Percentiles rank a stretch among this genome's conserved stretches.
Evolutionary conservation across 2,113 vertebrate species (phyloP).

Genomic region (Xenopus borealis): DNA sequence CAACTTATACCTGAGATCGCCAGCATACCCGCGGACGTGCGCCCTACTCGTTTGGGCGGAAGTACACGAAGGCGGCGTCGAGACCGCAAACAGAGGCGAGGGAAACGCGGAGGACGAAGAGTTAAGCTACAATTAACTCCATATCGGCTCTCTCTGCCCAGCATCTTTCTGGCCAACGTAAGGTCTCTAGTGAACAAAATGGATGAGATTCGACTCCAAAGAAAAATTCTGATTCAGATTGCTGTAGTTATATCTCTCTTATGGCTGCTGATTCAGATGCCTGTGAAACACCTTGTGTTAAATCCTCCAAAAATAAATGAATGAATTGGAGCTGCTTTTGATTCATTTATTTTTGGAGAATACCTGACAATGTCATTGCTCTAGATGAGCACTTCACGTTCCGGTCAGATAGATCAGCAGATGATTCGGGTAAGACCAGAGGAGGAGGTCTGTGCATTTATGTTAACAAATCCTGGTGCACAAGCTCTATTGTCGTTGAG

Average conservation of each 20-base stretch:
- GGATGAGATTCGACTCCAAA: conserved; percentile 1
- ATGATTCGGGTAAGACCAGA: conserved; percentile 1
- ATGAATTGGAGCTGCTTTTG: background rate
- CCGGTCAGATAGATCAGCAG: background rate
- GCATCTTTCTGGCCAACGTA: background rate
- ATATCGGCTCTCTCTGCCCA: conserved; percentile 2
- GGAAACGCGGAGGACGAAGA: background rate
- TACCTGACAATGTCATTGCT: background rate
- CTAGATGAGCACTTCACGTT: background rate
- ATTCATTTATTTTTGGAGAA: background rate
- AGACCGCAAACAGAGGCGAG: background rate
- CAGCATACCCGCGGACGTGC: no score
- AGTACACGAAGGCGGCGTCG: background rate
- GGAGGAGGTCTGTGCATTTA: background rate
- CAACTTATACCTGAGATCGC: no score
- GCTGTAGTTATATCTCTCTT: no score
- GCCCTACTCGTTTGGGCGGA: no score
- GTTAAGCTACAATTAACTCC: background rate
- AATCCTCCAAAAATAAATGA: no score
- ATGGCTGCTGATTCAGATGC: no score
- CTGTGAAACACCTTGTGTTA: no score
- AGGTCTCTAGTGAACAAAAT: background rate
- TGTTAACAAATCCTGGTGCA: no score
- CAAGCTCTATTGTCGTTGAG: background rate
- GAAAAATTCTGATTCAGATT: background rate